A percentile compares a stretch with the other conserved stretches of the same genome.
Evolutionary conservation across 2,888 invertebrate species (phyloP).

Genomic region (Agriopis aurantiaria): DNA sequence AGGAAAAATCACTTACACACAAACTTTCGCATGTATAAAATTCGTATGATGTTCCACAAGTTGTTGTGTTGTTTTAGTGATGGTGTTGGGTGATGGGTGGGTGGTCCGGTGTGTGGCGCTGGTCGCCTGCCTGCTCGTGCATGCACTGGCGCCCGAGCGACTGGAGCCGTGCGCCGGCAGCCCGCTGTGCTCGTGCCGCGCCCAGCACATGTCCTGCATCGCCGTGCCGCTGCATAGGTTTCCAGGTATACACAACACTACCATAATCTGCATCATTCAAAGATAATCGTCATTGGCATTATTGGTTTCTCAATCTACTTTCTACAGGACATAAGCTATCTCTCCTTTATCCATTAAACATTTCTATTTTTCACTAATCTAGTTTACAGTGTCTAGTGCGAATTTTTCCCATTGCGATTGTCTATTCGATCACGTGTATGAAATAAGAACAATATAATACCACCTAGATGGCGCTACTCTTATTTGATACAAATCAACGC

Average conservation of each 20-base stretch:
- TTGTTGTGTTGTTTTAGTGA: slow-evolving; percentile 62
- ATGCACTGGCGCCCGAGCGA: slow-evolving; percentile 75
- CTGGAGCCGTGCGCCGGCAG: slow-evolving; percentile 88
- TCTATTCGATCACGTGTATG: too few species aligned
- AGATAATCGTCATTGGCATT: background rate
- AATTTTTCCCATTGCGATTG: too few species aligned
- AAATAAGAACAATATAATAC: too few species aligned
- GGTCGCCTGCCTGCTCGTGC: slow-evolving; percentile 75
- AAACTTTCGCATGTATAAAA: too few species aligned
- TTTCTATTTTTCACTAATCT: too few species aligned
- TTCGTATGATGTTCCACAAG: too few species aligned
- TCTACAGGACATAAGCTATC: too few species aligned
- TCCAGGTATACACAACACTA: slow-evolving; percentile 84
- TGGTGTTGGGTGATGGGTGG: slow-evolving; percentile 78
- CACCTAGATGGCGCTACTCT: too few species aligned
- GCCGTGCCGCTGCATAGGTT: slow-evolving; percentile 91
- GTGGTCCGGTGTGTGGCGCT: slow-evolving; percentile 77
- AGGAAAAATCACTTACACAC: too few species aligned
- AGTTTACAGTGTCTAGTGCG: too few species aligned
- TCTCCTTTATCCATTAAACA: too few species aligned
- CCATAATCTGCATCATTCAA: background rate
- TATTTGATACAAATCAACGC: too few species aligned
- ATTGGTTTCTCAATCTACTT: background rate
- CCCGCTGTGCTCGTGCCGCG: slow-evolving; percentile 90
- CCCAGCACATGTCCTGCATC: slow-evolving; percentile 89